These are phyloP conservation scores for Crambe crambe DNA, from an alignment of 37 sponge, comb jelly and placozoan species.

Conservation along the genomic window DNA sequence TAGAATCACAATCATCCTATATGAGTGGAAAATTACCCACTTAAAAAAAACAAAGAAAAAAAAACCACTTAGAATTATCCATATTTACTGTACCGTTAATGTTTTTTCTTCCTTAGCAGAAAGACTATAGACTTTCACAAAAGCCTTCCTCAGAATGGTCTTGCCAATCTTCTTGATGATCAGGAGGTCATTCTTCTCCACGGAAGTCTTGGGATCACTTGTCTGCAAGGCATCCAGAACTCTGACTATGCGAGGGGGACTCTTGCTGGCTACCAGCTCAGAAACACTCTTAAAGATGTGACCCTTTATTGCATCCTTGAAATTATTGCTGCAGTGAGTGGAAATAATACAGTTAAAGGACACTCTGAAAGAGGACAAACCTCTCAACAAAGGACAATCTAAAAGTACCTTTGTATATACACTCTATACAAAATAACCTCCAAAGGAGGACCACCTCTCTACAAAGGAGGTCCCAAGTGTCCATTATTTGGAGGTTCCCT, in stretches of 20 bases:
- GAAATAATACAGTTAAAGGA: too few species aligned
- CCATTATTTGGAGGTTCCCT: too few species aligned
- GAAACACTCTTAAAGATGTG: neutral
- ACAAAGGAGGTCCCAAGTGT: too few species aligned
- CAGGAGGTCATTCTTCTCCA: constrained; percentile 9
- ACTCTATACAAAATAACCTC: too few species aligned
- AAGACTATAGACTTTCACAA: constrained; percentile 12
- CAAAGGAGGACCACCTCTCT: too few species aligned
- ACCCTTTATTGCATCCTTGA: neutral
- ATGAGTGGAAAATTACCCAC: too few species aligned
- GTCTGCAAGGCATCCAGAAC: neutral
- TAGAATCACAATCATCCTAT: constrained; percentile 11
- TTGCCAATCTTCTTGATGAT: constrained; percentile 8
- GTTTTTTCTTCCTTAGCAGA: constrained; percentile 18
- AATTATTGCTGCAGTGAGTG: neutral
- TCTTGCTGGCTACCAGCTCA: neutral
- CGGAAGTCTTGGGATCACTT: neutral
- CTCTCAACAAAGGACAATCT: too few species aligned
- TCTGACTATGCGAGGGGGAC: neutral
- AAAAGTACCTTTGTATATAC: too few species aligned
- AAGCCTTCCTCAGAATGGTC: constrained; percentile 8
- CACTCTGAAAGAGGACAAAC: too few species aligned
- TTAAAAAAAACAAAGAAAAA: too few species aligned
- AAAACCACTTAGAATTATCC: neutral
- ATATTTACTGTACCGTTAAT: neutral